Conservation (phyloP, 2,888 invertebrate genomes). For the Nomada lathburiana region DNA sequence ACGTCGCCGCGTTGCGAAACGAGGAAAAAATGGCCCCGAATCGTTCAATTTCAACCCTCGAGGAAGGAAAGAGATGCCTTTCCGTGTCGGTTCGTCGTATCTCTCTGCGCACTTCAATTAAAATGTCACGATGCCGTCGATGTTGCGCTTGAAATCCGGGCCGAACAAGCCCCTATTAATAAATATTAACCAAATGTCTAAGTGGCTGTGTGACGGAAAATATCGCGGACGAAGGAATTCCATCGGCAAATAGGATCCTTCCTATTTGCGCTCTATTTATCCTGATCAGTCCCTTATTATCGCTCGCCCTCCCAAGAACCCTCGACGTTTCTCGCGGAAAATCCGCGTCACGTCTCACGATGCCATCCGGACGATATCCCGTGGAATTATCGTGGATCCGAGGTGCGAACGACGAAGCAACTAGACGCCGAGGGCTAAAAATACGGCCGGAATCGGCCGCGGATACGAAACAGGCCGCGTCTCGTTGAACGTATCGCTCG, state of each 20-base stretch:
- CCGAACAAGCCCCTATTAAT: not conserved
- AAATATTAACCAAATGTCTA: too few species aligned
- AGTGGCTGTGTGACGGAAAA: not conserved
- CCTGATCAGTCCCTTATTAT: constrained; percentile 27
- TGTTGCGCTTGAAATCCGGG: not conserved
- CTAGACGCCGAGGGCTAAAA: not conserved
- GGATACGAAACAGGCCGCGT: not conserved
- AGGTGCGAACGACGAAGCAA: not conserved
- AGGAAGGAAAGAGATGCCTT: not conserved
- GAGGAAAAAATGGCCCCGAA: not conserved
- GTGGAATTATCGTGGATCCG: too few species aligned
- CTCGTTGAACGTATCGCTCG: not conserved
- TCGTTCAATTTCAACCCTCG: too few species aligned
- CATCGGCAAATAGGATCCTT: too few species aligned
- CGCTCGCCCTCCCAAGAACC: not conserved
- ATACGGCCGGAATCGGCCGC: not conserved
- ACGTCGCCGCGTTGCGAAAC: not conserved
- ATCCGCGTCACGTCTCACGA: not conserved
- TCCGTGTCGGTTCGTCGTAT: not conserved
- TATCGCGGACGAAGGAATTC: not conserved
- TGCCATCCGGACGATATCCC: not conserved
- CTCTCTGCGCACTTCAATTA: not conserved
- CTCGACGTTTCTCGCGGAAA: not conserved
- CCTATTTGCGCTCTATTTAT: too few species aligned
- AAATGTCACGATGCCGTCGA: not conserved